Evolutionary conservation across 2,113 vertebrate species (phyloP).

Genomic region (Oryzias celebensis): DNA sequence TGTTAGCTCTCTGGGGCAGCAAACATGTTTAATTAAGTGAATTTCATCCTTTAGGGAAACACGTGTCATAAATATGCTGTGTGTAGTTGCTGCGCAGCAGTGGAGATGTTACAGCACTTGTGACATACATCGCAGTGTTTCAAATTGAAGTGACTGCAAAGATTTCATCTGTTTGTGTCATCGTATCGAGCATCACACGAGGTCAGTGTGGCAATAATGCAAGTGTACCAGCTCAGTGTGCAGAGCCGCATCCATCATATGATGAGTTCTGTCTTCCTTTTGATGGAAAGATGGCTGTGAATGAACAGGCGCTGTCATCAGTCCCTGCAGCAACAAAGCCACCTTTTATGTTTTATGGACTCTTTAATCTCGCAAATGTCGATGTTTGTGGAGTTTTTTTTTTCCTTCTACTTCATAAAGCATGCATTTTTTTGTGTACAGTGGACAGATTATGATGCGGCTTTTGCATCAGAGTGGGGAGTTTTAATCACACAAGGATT

Average conservation of each 20-base stretch:
- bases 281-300: conserved; percentile 26
- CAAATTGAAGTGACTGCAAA: conserved; percentile 27
- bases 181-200: conserved; percentile 23
- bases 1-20: conserved; percentile 65
- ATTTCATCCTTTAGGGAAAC: conserved; percentile 52
- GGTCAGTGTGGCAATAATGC: conserved; percentile 8
- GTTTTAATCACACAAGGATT: conserved; percentile 78
- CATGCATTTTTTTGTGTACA: conserved; percentile 21
- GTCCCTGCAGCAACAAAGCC: no score
- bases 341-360: no score
- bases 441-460: conserved; percentile 64
- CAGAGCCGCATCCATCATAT: conserved; percentile 34
- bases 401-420: conserved; percentile 18
- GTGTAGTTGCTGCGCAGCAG: conserved; percentile 55
- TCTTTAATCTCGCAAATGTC: conserved; percentile 59
- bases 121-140: conserved; percentile 31
- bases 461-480: conserved; percentile 52
- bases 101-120: conserved; percentile 36
- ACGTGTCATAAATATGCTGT: conserved; percentile 58
- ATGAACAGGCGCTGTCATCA: conserved; percentile 37
- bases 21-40: conserved; percentile 74
- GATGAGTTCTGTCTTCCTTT: conserved; percentile 36
- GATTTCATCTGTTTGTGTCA: conserved; percentile 35
- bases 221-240: conserved; percentile 30
- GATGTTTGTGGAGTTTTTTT: conserved; percentile 49